Base-by-base conservation (phyloP, 2,113 vertebrate species). In the Microcebus murinus region DNA sequence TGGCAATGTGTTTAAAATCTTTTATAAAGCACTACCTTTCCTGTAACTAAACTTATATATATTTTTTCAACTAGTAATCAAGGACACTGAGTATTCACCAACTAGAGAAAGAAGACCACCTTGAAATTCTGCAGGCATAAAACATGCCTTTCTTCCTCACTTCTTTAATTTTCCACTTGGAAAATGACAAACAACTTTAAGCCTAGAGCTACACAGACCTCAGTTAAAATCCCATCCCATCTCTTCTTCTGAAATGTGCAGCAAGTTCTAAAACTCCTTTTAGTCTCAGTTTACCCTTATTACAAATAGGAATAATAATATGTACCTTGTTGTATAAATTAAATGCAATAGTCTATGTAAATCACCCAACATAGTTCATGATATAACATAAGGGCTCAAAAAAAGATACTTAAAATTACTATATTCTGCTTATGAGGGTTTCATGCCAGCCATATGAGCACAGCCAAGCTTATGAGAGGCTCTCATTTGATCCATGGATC, bases 161-260 rank as follows among this genome's bases (percentile, higher is more conserved):
- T 61, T 82, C 90, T 42, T 65, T 1, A 29, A 71, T 71, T 71
- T 87, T 73, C 55, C 42, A 84, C 39, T 85, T 71, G 36, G 84
- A 63, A 97, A 96, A 92, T 23, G 42, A 92, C 17, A 91, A 81
- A 55, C 50, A 87, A 50, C 31, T 55, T 36, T 81, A 52, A 73
- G 21, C 77, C 42, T 21, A 87, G 1, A 83, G 73, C 34, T 65
- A 52, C 7, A 45, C 17, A 91, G 79, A 83, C 17, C 8, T 67
- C 36, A 31, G 65, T 31, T 79, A 90, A 93, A 92, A 86, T 21
- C 50, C 18, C 42, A 74, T 76, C 17, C 68, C 36, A 74, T 73
- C 8, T 57, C 31, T 92, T 83, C 61, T 90, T 67, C 67, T 42
- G 61, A 87, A 68, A 18, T 45, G 52, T 0, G 14, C 23, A 57